These are phyloP conservation scores for Ormia ochracea DNA, from an alignment of 2,888 invertebrate genomes.

Conservation along the genomic window DNA sequence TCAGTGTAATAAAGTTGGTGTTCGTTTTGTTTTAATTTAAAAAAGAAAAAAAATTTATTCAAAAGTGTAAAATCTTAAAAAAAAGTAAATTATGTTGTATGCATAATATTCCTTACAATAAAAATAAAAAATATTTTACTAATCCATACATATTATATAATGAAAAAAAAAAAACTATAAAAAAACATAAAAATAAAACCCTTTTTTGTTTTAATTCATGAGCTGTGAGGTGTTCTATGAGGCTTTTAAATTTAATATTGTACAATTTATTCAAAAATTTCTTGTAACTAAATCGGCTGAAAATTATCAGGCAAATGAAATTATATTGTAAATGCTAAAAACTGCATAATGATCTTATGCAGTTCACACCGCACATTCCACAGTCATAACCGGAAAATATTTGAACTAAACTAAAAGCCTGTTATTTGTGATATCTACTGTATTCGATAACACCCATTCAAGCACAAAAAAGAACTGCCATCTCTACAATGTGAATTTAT, in stretches of 20 bases:
- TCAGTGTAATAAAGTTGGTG: slow-evolving; percentile 67
- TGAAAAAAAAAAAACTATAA: slow-evolving; percentile 64
- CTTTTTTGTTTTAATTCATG: neutral
- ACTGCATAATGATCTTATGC: too few relatives aligned
- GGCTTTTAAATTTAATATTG: too few relatives aligned
- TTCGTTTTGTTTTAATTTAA: slow-evolving; percentile 65
- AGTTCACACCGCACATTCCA: too few relatives aligned
- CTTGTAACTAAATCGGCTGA: too few relatives aligned
- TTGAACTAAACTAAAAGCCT: too few relatives aligned
- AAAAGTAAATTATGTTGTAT: slow-evolving; percentile 65
- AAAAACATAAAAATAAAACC: slow-evolving; percentile 61
- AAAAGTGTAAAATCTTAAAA: slow-evolving; percentile 44
- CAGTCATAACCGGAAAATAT: too few relatives aligned
- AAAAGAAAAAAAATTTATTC: slow-evolving; percentile 49
- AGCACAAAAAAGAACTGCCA: neutral
- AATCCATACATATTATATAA: slow-evolving; percentile 70
- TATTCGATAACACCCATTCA: neutral
- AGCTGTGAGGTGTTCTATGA: neutral
- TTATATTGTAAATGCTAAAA: too few relatives aligned
- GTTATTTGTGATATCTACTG: neutral
- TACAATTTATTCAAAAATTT: too few relatives aligned
- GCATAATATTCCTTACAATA: slow-evolving; percentile 68
- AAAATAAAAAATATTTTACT: slow-evolving; percentile 69
- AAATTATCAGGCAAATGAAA: too few relatives aligned
- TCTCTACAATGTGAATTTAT: neutral